Percentiles rank a stretch among this genome's conserved stretches.
These are phyloP conservation scores for Morelia viridis DNA, from an alignment of 2,797 vertebrate genomes.

Conservation along the genomic window DNA sequence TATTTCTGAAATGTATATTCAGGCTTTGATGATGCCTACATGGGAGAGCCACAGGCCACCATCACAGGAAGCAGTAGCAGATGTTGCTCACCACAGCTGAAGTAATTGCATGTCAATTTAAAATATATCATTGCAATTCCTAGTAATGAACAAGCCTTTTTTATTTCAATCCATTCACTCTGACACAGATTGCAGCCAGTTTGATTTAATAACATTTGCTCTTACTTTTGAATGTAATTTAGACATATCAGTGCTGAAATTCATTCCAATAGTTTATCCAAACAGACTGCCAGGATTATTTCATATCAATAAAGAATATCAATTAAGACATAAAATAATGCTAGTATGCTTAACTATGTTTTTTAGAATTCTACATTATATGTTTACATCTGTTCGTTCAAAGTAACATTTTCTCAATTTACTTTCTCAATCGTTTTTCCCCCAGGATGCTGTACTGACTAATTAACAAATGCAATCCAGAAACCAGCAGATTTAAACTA, in stretches of 20 bases:
- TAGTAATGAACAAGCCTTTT: not conserved
- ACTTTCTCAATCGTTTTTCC: not conserved
- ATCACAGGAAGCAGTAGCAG: constrained; percentile 16
- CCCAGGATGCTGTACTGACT: not conserved
- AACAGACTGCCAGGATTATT: constrained; percentile 22
- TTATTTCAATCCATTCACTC: not conserved
- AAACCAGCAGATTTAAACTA: constrained; percentile 1
- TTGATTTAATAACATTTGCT: constrained; percentile 28
- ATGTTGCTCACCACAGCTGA: constrained; percentile 14
- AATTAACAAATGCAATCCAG: constrained; percentile 21
- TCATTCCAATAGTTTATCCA: constrained; percentile 31
- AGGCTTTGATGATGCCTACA: not conserved
- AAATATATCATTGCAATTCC: constrained; percentile 18
- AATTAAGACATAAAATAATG: constrained; percentile 16
- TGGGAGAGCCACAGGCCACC: constrained; percentile 17
- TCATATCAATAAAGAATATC: constrained; percentile 10
- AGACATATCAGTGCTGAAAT: constrained; percentile 50
- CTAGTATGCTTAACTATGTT: not conserved
- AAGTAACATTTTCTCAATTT: constrained; percentile 8
- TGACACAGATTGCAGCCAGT: constrained; percentile 19
- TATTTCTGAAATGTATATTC: constrained; percentile 5
- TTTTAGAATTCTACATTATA: constrained; percentile 13
- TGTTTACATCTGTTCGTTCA: constrained; percentile 18
- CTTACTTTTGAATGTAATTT: constrained; percentile 56
- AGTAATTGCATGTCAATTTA: constrained; percentile 13